Conservation (phyloP, 2,888 invertebrate genomes). For the Epinotia nisella region DNA sequence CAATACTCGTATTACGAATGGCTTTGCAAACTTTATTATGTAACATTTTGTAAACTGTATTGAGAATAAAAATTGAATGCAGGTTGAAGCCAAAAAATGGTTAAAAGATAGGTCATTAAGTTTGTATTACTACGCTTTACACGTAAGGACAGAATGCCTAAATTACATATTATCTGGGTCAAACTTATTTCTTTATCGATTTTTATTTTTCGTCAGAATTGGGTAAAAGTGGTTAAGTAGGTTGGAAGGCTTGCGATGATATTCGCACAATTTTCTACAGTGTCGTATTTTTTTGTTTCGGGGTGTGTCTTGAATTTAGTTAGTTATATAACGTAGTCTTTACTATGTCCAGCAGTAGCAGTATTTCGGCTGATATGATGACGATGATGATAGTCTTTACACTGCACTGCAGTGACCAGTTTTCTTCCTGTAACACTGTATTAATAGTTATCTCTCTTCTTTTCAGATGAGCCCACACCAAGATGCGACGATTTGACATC, state of each 20-base stretch:
- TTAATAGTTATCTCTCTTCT: conserved; percentile 53
- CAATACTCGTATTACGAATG: conserved; percentile 23
- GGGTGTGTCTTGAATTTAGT: no score
- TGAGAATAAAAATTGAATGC: conserved; percentile 1
- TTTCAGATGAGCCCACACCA: conserved; percentile 78
- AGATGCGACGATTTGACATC: conserved; percentile 74
- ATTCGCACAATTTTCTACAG: no score
- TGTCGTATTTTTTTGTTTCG: no score
- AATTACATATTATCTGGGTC: background rate
- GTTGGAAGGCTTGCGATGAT: no score
- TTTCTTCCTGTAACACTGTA: background rate
- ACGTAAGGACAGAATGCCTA: background rate
- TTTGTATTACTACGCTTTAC: background rate
- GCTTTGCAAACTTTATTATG: conserved; percentile 20
- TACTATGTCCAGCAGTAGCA: no score
- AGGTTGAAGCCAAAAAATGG: background rate
- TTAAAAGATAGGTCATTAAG: no score
- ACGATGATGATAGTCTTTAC: no score
- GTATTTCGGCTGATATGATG: no score
- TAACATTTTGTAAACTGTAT: conserved; percentile 18
- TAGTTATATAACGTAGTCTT: no score
- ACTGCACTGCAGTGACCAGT: background rate
- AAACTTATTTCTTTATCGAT: background rate
- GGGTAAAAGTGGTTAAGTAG: no score
- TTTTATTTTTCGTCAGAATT: no score